Evolutionary conservation across 2,888 invertebrate genomes (phyloP).

Genomic region (Pasiphila rectangulata): DNA sequence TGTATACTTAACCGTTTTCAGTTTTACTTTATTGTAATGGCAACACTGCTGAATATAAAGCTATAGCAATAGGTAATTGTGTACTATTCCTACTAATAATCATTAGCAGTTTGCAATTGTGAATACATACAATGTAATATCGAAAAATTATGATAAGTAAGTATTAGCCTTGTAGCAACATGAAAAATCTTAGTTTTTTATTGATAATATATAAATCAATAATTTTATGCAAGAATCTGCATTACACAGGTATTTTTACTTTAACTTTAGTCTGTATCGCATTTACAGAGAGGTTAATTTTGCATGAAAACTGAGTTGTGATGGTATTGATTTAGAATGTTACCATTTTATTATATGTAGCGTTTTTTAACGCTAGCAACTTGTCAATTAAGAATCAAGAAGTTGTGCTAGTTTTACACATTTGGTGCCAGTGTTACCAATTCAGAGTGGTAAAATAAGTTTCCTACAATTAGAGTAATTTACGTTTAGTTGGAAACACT

Average conservation of each 20-base stretch:
- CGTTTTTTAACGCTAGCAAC: conserved; percentile 30
- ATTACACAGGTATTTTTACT: not conserved
- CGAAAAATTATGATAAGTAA: too few species aligned
- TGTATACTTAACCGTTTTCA: too few species aligned
- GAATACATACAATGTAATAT: too few species aligned
- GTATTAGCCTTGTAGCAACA: too few species aligned
- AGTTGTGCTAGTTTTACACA: conserved; percentile 9
- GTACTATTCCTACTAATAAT: too few species aligned
- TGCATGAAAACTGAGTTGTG: conserved; percentile 27
- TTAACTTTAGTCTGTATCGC: conserved; percentile 16
- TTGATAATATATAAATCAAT: conserved; percentile 31
- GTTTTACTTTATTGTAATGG: too few species aligned
- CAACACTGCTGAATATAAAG: too few species aligned
- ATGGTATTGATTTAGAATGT: conserved; percentile 39
- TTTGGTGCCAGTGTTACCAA: conserved; percentile 10
- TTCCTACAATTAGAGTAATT: not conserved
- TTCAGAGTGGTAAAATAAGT: not conserved
- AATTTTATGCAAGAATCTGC: conserved; percentile 1
- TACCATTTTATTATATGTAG: conserved; percentile 38
- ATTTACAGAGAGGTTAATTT: conserved; percentile 20
- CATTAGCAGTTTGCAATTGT: too few species aligned
- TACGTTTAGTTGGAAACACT: conserved; percentile 10
- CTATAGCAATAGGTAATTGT: too few species aligned
- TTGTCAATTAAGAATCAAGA: conserved; percentile 21
- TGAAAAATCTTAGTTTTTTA: too few species aligned